Percentiles rank a stretch among this genome's conserved stretches.
Conservation (phyloP, 2,888 invertebrate genomes). For the Tortricodes alternella region DNA sequence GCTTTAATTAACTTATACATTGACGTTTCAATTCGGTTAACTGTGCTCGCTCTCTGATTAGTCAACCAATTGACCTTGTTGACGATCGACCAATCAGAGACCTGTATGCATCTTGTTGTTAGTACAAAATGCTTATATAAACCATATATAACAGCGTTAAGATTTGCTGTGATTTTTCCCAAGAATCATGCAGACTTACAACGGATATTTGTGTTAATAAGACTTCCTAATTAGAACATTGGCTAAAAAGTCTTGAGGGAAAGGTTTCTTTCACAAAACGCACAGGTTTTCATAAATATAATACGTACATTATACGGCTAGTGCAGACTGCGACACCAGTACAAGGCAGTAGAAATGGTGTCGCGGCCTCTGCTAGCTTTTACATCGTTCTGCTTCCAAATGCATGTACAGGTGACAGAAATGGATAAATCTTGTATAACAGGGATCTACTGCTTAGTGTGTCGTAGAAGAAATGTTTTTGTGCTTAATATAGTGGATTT, state of each 20-base stretch:
- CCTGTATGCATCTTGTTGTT: neutral
- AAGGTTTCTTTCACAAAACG: constrained; percentile 27
- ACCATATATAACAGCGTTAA: constrained; percentile 20
- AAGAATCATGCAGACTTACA: constrained; percentile 23
- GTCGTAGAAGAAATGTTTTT: constrained; percentile 68
- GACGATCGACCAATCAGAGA: constrained; percentile 18
- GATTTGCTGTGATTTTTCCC: constrained; percentile 11
- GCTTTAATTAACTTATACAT: constrained; percentile 26
- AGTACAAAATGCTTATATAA: constrained; percentile 23
- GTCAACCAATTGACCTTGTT: constrained; percentile 5
- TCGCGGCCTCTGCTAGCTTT: constrained; percentile 30
- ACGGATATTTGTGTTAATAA: constrained; percentile 24
- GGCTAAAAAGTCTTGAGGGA: constrained; percentile 25
- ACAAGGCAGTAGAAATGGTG: neutral
- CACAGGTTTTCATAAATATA: constrained; percentile 30
- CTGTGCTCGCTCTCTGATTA: constrained; percentile 19
- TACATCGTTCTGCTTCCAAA: constrained; percentile 57
- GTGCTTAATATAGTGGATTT: constrained; percentile 57
- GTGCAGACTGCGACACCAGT: constrained; percentile 13
- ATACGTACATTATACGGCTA: constrained; percentile 23
- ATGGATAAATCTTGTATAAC: constrained; percentile 50
- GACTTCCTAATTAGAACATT: constrained; percentile 20
- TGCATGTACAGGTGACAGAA: constrained; percentile 76
- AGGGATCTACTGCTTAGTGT: constrained; percentile 70
- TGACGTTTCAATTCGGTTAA: constrained; percentile 2